A percentile compares a stretch with the other conserved stretches of the same genome.
These are phyloP conservation scores for Trachemys scripta DNA, from an alignment of 2,113 vertebrate genomes.

Conservation along the genomic window DNA sequence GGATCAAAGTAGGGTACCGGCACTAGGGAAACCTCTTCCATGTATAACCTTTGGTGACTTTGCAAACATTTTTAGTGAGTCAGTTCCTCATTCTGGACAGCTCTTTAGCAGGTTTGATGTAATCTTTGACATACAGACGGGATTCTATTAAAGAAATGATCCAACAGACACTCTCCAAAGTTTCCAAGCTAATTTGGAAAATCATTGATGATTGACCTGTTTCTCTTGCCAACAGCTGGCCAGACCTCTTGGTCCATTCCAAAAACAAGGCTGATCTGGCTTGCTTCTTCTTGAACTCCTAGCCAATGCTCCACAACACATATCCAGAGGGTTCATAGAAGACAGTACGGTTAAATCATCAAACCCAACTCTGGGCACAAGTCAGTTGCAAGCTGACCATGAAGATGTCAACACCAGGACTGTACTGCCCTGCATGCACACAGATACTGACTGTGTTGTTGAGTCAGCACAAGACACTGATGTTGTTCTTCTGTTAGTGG, in stretches of 20 bases:
- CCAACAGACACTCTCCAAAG: neutral
- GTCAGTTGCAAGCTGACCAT: neutral
- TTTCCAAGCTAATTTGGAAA: neutral
- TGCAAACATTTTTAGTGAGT: neutral
- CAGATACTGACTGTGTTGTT: no score
- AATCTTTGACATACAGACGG: neutral
- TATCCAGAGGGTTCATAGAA: neutral
- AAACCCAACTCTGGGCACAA: neutral
- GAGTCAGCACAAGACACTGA: no score
- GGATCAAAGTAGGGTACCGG: neutral
- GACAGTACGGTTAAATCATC: neutral
- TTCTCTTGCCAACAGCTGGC: neutral
- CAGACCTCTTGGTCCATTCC: neutral
- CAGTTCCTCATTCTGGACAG: neutral
- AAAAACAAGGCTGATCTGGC: neutral
- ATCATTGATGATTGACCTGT: neutral
- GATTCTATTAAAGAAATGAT: neutral
- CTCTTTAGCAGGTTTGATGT: neutral
- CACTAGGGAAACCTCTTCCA: neutral
- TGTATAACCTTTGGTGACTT: neutral
- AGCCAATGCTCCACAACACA: neutral
- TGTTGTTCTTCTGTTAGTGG: no score
- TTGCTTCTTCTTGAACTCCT: neutral
- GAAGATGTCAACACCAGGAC: neutral
- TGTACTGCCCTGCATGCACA: neutral